Evolutionary conservation across 2,797 vertebrate species (phyloP).

Genomic region (Megaceryle alcyon): DNA sequence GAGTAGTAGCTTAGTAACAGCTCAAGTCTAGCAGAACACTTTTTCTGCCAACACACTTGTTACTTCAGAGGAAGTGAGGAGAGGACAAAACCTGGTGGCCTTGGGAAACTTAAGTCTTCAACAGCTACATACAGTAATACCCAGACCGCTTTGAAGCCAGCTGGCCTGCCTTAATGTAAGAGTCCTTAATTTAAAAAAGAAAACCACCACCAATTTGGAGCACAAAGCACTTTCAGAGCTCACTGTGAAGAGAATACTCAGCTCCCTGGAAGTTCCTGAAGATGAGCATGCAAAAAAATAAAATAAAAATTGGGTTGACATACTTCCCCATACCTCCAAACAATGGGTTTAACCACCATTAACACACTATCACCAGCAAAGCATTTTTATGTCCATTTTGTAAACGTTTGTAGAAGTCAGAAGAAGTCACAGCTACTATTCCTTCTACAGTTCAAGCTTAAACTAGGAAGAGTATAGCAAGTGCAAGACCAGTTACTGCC

Average conservation of each 20-base stretch:
- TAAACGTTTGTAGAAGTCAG: background rate
- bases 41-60: background rate
- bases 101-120: background rate
- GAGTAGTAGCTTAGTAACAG: background rate
- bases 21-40: background rate
- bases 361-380: background rate
- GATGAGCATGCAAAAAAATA: background rate
- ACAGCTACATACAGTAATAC: background rate
- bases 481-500: background rate
- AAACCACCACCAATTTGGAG: background rate
- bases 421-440: background rate
- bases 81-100: background rate
- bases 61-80: background rate
- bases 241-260: background rate
- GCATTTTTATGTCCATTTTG: background rate
- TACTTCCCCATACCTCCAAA: background rate
- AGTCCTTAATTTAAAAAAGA: background rate
- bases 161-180: background rate
- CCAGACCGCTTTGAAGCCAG: background rate
- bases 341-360: background rate
- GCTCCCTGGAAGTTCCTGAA: background rate
- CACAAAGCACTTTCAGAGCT: background rate
- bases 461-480: background rate
- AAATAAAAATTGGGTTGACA: background rate
- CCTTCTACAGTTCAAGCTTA: background rate